Conservation (phyloP, 2,113 vertebrate species). For the Aphyosemion australe region DNA sequence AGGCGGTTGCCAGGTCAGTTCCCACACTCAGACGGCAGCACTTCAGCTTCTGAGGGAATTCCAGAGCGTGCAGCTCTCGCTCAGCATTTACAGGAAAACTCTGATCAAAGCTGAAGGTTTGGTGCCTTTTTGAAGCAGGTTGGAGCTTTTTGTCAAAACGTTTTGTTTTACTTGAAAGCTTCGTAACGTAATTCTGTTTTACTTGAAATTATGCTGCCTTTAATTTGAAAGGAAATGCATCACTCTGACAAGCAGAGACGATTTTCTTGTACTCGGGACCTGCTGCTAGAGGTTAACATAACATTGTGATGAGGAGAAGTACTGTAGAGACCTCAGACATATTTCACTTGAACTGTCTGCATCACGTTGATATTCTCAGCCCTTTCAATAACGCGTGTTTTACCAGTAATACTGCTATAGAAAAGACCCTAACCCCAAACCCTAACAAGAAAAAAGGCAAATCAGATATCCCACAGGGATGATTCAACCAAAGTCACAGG, state of each 20-base stretch:
- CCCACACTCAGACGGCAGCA: slow-evolving; percentile 35
- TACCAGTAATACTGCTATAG: background rate
- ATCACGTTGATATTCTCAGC: background rate
- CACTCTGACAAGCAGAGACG: slow-evolving; percentile 1
- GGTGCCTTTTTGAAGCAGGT: background rate
- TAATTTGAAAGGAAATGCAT: background rate
- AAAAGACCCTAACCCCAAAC: too few species aligned
- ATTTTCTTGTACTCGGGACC: background rate
- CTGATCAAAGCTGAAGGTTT: slow-evolving; percentile 35
- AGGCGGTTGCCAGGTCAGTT: slow-evolving; percentile 38
- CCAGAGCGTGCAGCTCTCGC: slow-evolving; percentile 12
- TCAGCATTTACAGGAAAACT: slow-evolving; percentile 29
- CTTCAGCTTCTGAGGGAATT: slow-evolving; percentile 25
- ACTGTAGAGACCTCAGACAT: background rate
- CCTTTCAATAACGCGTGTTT: slow-evolving; percentile 18
- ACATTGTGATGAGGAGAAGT: slow-evolving; percentile 3
- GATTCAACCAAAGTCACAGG: too few species aligned
- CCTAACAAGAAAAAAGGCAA: background rate
- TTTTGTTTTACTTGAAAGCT: slow-evolving; percentile 16
- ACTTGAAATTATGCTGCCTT: slow-evolving; percentile 11
- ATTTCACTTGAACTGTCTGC: slow-evolving; percentile 26
- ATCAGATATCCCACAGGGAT: too few species aligned
- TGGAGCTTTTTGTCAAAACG: slow-evolving; percentile 13
- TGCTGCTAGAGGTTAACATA: slow-evolving; percentile 36
- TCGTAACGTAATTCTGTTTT: background rate